A percentile compares a stretch with the other conserved stretches of the same genome.
Conservation (phyloP, 2,797 vertebrate genomes). For the Lemur catta region DNA sequence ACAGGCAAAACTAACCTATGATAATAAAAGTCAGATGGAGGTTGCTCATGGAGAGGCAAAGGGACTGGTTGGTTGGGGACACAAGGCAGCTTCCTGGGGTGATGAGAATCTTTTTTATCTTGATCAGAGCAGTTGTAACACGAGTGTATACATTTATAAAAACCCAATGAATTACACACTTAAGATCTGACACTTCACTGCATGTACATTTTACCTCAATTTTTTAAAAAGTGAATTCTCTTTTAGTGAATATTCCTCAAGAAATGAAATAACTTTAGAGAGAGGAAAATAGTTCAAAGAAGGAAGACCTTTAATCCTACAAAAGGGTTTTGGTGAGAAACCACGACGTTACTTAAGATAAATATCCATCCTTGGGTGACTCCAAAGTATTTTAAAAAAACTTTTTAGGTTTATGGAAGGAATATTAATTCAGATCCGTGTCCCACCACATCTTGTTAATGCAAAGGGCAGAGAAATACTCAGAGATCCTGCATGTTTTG, state of each 20-base stretch:
- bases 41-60: too few species aligned
- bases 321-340: not conserved
- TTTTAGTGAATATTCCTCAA: not conserved
- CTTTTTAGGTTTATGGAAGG: not conserved
- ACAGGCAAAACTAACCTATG: not conserved
- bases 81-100: not conserved
- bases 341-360: not conserved
- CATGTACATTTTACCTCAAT: not conserved
- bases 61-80: not conserved
- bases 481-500: not conserved
- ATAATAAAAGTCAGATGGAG: not conserved
- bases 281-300: not conserved
- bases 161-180: not conserved
- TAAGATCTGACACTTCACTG: not conserved
- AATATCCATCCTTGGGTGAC: not conserved
- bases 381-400: not conserved
- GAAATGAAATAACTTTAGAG: not conserved
- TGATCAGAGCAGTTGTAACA: too few species aligned
- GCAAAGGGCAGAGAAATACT: not conserved
- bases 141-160: not conserved
- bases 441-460: not conserved
- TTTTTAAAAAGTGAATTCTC: not conserved
- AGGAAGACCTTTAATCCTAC: not conserved
- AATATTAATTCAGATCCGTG: not conserved
- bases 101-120: too few species aligned